Evolutionary conservation across 2,797 vertebrate genomes (phyloP).

Genomic region (Paguma larvata): DNA sequence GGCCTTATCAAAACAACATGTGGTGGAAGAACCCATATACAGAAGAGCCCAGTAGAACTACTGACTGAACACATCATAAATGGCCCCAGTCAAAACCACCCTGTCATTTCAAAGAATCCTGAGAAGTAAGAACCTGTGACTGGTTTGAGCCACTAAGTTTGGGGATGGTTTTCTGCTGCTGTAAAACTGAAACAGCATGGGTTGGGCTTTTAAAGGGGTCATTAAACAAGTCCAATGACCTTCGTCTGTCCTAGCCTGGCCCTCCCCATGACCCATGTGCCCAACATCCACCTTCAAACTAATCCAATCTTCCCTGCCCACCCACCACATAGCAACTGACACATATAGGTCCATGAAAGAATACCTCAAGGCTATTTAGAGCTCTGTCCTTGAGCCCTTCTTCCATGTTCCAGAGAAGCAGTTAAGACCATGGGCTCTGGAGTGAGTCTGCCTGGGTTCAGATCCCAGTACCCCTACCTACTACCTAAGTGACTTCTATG

Average conservation of each 20-base stretch:
- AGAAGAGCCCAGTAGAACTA: not conserved
- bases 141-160: not conserved
- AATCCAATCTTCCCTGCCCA: not conserved
- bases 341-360: not conserved
- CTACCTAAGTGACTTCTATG: not conserved
- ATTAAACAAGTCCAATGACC: not conserved
- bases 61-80: not conserved
- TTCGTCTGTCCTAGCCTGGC: not conserved
- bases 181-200: not conserved
- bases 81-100: not conserved
- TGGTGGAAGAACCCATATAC: not conserved
- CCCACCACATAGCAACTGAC: not conserved
- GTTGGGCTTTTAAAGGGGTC: not conserved
- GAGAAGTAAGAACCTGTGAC: not conserved
- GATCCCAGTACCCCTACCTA: not conserved
- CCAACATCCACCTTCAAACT: not conserved
- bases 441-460: not conserved
- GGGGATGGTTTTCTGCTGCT: not conserved
- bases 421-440: not conserved
- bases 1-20: not conserved
- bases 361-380: not conserved
- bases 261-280: not conserved
- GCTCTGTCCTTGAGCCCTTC: not conserved
- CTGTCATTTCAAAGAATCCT: not conserved
- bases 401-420: not conserved